Base-by-base conservation (phyloP, 2,797 vertebrate genomes). In the Oreonectes daqikongensis region DNA sequence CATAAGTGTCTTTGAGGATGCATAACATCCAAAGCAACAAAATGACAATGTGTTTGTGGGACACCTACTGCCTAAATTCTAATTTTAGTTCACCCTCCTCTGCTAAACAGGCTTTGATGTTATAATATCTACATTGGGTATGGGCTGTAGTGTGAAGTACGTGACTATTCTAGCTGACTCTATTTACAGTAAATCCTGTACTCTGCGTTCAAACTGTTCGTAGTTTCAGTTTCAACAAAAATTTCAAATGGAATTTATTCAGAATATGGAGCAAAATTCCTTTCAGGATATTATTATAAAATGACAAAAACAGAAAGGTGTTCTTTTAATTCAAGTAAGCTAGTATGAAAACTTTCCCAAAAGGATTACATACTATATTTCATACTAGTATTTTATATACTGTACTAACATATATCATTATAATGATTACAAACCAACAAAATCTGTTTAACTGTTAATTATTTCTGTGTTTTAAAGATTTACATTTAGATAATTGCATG, bases 1-100 rank as follows among this genome's bases (percentile, higher is more conserved):
- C 71, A 75, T 71, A 80, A 71, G 72, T 83, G 68, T 78, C 63
- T 72, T 80, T 75, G 63, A 80, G 75, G 55, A 83, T 15, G 42
- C 57, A 64, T 75, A 30, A 32, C 59, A 74, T 78, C 60, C 69
- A 48, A 69, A 26, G 38, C 48, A 69, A 35, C 61, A 35, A 26
- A 17, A 60, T 75, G 75, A 74, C 55, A 65, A 67, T 71, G 11
- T 20, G 52, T 57, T n/a, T 53, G 30, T 44, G 18, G 59, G 18
- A 26, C 22, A 24, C 52, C 52, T 55, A 55, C 24, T 32, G 26
- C 20, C 10, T 8, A 1, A 18, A 11, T 59, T 72, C 68, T 83
- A 81, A 76, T 78, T 59, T 78, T 72, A 83, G 68, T 38, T 38
- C 53, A 10, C 7, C 44, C 38, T 52, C 69, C 75, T 3, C 42